Base-by-base conservation (phyloP, 53 echinoderm and acorn worm species). In the Echinarachnius parma region DNA sequence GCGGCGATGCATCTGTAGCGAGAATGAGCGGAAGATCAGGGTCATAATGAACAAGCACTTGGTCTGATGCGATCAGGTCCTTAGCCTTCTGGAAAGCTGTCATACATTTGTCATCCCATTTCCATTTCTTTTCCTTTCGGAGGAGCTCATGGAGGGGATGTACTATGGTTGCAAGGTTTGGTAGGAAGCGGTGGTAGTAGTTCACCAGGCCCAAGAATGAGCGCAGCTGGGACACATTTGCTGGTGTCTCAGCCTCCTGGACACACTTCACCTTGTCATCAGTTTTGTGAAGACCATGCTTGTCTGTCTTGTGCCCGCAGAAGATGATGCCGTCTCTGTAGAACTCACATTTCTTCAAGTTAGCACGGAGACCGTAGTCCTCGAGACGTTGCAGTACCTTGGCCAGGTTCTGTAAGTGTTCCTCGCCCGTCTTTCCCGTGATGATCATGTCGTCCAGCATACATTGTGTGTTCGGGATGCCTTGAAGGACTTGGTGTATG, bases 171-270 rank as follows among this genome's bases (percentile, higher is more conserved):
- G 79, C 28, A 14, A 84, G 36, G 33, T 84, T 71, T 7, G 79
- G 79, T 21, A 84, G 31, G 61, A 79, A 84, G 25, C 24, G 52
- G 22, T 60, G 69, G 56, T 84, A 84, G 58, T 79, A 78, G 48
- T 78, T 84, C 21, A 84, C 37, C 28, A 75, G n/a, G 60, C 75
- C 54, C 19, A 53, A 20, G 54, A 53, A 53, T 53, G 54, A 53
- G 9, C 18, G 18, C n/a, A 53, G 54, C n/a, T 53, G 54, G 5
- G 54, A 53, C 20, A 53, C 54, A n/a, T 53, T 53, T 5, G 8
- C 18, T 5, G 54, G 54, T n/a, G 9, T n/a, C 8, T 53, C 20
- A 5, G 54, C 54, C 8, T 53, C 42, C 13, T 39, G 7, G 7
- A 39, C 42, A 39, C 42, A 39, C 13, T 13, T 39, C 7, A 53